Percentiles rank a stretch among this genome's conserved stretches.
These are phyloP conservation scores for Cydia strobilella DNA, from an alignment of 1,140 invertebrate genomes.

Conservation along the genomic window DNA sequence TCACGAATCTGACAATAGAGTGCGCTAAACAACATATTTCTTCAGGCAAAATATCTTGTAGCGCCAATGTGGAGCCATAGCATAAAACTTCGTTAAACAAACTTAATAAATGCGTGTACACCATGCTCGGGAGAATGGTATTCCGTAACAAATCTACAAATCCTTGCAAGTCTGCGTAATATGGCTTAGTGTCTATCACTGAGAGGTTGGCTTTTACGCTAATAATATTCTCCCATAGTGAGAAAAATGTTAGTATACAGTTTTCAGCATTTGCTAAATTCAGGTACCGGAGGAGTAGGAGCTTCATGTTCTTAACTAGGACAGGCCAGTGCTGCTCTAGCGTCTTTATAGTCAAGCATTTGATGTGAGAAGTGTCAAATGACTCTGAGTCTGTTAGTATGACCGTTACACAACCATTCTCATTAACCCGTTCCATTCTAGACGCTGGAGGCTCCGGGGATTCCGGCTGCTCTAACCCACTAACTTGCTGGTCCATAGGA, in stretches of 20 bases:
- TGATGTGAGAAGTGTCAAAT: slow-evolving; percentile 89
- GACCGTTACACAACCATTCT: slow-evolving; percentile 83
- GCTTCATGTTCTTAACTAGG: slow-evolving; percentile 85
- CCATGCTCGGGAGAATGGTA: slow-evolving; percentile 86
- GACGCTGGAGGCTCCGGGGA: slow-evolving; percentile 60
- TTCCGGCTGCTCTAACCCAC: slow-evolving; percentile 52
- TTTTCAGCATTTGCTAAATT: slow-evolving; percentile 83
- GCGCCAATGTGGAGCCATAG: slow-evolving; percentile 92
- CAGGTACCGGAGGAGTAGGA: slow-evolving; percentile 80
- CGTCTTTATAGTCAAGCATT: slow-evolving; percentile 91
- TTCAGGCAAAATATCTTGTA: slow-evolving; percentile 92
- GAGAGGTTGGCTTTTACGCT: slow-evolving; percentile 94
- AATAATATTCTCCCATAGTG: slow-evolving; percentile 94
- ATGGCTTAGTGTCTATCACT: slow-evolving; percentile 92
- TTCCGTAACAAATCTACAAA: slow-evolving; percentile 88
- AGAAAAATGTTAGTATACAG: slow-evolving; percentile 89
- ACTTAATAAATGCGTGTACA: slow-evolving; percentile 91
- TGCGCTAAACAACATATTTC: slow-evolving; percentile 93
- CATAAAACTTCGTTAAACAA: slow-evolving; percentile 94
- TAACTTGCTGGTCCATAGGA: slow-evolving; percentile 46
- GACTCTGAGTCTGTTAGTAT: slow-evolving; percentile 88
- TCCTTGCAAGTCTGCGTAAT: slow-evolving; percentile 90
- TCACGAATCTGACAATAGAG: slow-evolving; percentile 90
- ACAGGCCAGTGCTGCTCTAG: slow-evolving; percentile 90
- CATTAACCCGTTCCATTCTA: slow-evolving; percentile 69